Evolutionary conservation across 2,888 invertebrate species (phyloP).

Genomic region (Ernsta delagoae): DNA sequence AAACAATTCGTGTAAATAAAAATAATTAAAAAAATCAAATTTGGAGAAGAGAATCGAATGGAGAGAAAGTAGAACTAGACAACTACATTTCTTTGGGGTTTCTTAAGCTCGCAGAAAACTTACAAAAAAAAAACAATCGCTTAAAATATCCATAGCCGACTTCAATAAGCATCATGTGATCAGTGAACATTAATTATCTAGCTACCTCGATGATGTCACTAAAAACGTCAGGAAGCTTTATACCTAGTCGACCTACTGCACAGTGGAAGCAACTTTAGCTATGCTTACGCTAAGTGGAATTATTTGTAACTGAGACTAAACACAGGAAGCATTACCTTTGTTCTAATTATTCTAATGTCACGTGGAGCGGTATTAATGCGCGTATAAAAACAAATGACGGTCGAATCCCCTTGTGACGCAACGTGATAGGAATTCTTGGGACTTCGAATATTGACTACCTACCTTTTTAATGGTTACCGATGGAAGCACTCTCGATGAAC

Average conservation of each 20-base stretch:
- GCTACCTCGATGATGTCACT: no score
- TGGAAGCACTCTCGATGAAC: not conserved
- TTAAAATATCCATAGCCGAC: no score
- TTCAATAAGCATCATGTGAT: no score
- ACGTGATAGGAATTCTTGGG: slow-evolving; percentile 13
- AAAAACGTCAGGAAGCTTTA: no score
- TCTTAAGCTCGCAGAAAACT: no score
- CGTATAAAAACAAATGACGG: slow-evolving; percentile 54
- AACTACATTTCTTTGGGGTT: no score
- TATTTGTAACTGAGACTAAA: slow-evolving; percentile 61
- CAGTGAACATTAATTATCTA: no score
- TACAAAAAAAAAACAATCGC: no score
- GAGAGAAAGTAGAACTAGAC: no score
- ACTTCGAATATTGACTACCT: slow-evolving; percentile 11
- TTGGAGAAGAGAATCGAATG: no score
- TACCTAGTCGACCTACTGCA: slow-evolving; percentile 3
- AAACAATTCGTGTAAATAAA: no score
- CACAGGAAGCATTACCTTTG: slow-evolving; percentile 68
- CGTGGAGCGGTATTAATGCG: slow-evolving; percentile 46
- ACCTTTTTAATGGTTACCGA: not conserved
- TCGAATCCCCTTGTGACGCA: slow-evolving; percentile 40
- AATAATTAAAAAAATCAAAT: no score
- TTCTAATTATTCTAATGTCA: slow-evolving; percentile 66
- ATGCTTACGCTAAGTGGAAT: slow-evolving; percentile 57
- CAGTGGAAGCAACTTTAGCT: not conserved